Base-by-base conservation (phyloP, 2,888 invertebrate species). In the Sinodicranocentrus sp. region DNA sequence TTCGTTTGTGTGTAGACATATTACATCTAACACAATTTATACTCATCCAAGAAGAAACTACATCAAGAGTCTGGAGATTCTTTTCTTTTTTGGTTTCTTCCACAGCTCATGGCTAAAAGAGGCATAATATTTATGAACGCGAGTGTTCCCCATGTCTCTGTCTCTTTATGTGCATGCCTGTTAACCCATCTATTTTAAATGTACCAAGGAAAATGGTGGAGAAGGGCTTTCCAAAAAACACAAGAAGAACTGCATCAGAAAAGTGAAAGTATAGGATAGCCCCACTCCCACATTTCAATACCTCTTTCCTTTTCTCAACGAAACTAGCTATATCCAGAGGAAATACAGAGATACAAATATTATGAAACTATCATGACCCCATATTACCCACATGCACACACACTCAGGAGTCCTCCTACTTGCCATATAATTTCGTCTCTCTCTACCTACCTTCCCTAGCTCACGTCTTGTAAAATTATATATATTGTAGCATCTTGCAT, bases 111-210 rank as follows among this genome's bases (percentile, higher is more conserved):
- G n/a, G 48, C 48, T 19, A 19, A 57, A 57, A 57, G 21, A 57
- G 21, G 6, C 57, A 57, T 57, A 57, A 57, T 57, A 57, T 57
- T 57, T 57, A 57, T 23, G 57, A 23, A 57, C 57, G 21, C 23
- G 57, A 23, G 19, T 57, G 23, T 21, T 57, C 57, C 33, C 48
- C 48, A 48, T n/a, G 33, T 33, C 33, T 10, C 3, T 61, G 65
- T 43, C 23, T 39, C 19, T 39, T 43, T 65, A 65, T 65, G 65
- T 43, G 65, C 19, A 39, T 65, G 17, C 65, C 26, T 21, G 65
- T 44, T 65, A 65, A 65, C 65, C 65, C 65, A 65, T 65, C 65
- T 65, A 43, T 43, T 65, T 65, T 65, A 65, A 39, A 65, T 65
- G 43, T 39, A 65, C 21, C 43, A 10, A 65, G 65, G 43, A 6